Evolutionary conservation across 2,888 invertebrate genomes (phyloP), one percentile per base, ranked within the genome.

Genomic region (Cerastis leucographa): DNA sequence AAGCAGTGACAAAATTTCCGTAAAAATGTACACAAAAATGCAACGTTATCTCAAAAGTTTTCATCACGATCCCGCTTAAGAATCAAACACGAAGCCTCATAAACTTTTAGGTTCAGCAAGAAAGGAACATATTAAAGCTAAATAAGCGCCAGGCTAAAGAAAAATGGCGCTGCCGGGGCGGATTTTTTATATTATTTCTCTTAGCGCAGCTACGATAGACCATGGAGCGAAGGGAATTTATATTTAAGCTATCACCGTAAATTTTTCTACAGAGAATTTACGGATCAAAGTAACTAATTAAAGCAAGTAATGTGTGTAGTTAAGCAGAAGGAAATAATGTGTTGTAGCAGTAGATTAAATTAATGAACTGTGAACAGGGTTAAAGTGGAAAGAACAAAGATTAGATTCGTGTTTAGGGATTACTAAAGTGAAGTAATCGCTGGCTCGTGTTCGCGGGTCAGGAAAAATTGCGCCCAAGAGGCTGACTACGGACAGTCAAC

Each of bases 321-420:
- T 72, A 67, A 65, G 65, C 71, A 64, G 67, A 71, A 69, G 51
- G 64, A 49, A 75, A 82, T 76, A 64, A 83, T 76, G 79, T 86
- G 81, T 73, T 84, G 59, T 73, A 74, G 69, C 62, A 77, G 72
- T 83, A 83, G 71, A 87, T 88, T 85, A 87, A 89, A 87, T 85
- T 87, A 87, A 90, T 85, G 85, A 88, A 81, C 81, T 84, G 83
- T 85, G 78, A 84, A 83, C 77, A 78, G 81, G 80, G 81, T 84
- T 77, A 66, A 84, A 89, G 81, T 85, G 80, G 81, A 78, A 86
- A 76, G 78, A 87, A 90, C 85, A 87, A 87, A 89, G 89, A 90
- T 90, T 89, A 88, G 89, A 91, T 90, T 89, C 84, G 85, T 84
- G 86, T 82, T 81, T 82, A 71, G 90, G 90, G 89, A 91, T 90